Conservation (phyloP, 2,113 vertebrate genomes). For the Paralichthys olivaceus region DNA sequence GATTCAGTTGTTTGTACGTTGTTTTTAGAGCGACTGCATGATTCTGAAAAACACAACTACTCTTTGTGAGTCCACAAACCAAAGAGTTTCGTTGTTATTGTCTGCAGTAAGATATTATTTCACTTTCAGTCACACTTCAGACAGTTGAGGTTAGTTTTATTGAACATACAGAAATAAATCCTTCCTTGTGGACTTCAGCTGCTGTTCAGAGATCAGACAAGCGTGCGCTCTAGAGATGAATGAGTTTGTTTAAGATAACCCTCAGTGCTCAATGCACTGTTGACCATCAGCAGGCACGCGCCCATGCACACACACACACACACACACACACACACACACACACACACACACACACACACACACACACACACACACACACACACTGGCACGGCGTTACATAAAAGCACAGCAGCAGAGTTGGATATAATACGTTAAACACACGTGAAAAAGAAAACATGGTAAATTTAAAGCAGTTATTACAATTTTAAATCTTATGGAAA, state of each 20-base stretch:
- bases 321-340: neutral
- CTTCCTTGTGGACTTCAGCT: neutral
- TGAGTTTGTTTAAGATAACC: conserved; percentile 70
- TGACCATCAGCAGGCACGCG: conserved; percentile 44
- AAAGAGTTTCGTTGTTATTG: neutral
- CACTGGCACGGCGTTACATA: neutral
- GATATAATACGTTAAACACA: neutral
- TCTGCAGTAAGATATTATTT: no score
- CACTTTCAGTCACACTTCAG: no score
- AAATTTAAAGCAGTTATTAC: neutral
- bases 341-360: neutral
- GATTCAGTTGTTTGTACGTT: neutral
- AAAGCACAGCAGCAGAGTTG: neutral
- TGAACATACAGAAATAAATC: neutral
- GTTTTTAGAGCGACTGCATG: neutral
- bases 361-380: neutral
- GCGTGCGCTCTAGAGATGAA: conserved; percentile 47
- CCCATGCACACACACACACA: neutral
- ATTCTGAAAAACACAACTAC: neutral
- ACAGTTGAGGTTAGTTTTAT: neutral
- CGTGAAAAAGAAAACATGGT: neutral
- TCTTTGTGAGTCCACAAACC: neutral
- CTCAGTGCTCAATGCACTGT: conserved; percentile 27
- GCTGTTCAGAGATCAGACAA: neutral
- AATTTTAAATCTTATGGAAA: neutral